These are phyloP conservation scores for Desmophyllum pertusum DNA, from an alignment of 92 coral and sea anemone species.

Conservation along the genomic window DNA sequence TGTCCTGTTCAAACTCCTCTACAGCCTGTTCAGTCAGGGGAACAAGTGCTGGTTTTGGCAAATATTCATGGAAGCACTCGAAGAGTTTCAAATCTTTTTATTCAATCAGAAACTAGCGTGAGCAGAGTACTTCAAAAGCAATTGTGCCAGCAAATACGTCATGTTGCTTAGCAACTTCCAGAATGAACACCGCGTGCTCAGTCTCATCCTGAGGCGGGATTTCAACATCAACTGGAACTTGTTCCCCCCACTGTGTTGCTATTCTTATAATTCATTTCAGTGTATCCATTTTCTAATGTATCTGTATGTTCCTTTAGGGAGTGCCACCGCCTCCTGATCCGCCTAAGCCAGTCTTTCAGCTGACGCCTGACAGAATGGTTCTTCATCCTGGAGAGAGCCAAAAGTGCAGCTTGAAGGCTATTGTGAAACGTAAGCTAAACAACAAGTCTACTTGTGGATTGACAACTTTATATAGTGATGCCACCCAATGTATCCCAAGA, in stretches of 20 bases:
- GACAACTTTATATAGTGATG: not conserved
- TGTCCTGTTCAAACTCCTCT: no score
- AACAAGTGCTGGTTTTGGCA: no score
- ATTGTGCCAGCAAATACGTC: no score
- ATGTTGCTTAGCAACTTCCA: no score
- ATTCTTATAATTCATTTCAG: not conserved
- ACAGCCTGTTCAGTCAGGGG: no score
- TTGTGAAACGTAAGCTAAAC: conserved; percentile 64
- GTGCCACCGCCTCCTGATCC: conserved; percentile 81
- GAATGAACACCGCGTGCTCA: no score
- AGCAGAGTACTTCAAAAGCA: no score
- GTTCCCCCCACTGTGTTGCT: not conserved
- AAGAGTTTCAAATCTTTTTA: no score
- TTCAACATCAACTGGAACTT: no score
- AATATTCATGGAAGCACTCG: no score
- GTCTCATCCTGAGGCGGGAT: no score
- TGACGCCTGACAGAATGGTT: conserved; percentile 92
- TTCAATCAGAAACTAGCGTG: no score
- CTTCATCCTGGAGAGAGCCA: conserved; percentile 97
- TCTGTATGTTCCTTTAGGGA: conserved; percentile 56
- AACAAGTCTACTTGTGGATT: not conserved
- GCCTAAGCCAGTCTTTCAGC: conserved; percentile 79
- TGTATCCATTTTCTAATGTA: not conserved
- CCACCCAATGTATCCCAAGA: not conserved
- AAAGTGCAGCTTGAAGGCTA: conserved; percentile 81